Base-by-base conservation (phyloP, 1,140 invertebrate genomes). In the Drosophila ambigua region DNA sequence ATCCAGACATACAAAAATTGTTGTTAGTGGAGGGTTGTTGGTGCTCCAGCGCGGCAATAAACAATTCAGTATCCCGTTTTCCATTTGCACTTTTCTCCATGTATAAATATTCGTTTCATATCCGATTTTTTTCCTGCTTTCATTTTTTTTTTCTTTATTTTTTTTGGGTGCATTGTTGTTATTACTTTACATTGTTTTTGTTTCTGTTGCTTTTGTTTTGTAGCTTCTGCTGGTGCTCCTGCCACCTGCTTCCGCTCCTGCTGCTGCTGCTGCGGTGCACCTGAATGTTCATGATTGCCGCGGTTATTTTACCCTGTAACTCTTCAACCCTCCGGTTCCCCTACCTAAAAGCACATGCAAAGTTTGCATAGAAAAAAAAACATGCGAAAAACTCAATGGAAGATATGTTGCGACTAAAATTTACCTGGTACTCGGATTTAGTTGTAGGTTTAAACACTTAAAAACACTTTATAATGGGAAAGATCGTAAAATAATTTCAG, bases 211-310 rank as follows among this genome's bases (percentile, higher is more conserved):
- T 79, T 20, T 55, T 31, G 48, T 54, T 15, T 54, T 15, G 11
- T 39, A 13, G 0, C 4, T 13, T 39, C 4, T 13, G 11, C 35
- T 35, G 8, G 9, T 35, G 26, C 1, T 24, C 23, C 23, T 24
- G 0, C 23, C 28, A 8, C 0, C 28, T 28, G 26, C 5, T 7
- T 28, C 26, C 0, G 7, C 28, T 31, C 28, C 7, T 31, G 28
- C 28, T 39, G 9, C 45, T 45, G 23, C 58, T 35, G 31, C 26
- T 79, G 65, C 55, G 79, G 80, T 62, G 31, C 72, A 84, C 81
- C 81, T 85, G 80, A 72, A 77, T 72, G 55, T 77, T 72, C 49
- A 76, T 67, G 66, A 84, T 84, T 79, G 80, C 55, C 51, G 57
- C 81, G 45, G 59, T 61, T 73, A 53, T 66, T 51, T 23, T 48